Evolutionary conservation across 2,113 vertebrate species (phyloP), one percentile per base, ranked within the genome.

Genomic region (Forbesichthys papilliferus): DNA sequence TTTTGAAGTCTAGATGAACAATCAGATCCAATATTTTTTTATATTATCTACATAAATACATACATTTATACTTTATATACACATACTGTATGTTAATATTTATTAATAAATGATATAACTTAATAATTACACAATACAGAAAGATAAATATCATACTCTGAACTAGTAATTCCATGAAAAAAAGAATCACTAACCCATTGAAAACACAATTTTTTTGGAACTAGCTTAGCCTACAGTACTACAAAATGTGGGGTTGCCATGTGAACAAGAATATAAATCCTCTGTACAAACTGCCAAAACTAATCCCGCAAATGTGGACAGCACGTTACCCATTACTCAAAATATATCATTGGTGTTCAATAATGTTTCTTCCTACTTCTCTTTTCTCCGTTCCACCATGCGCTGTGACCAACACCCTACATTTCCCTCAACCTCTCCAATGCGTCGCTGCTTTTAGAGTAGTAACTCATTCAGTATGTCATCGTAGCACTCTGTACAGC

Each of bases 191-290:
- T 61, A 71, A 71, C 77, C 61, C 65, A 64, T 61, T 52, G 67
- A 58, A 53, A 54, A 46, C 52, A n/a, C n/a, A 51, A 53, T 36
- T 13, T 12, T 73, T 66, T 64, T 36, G 61, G 68, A 76, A 68
- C n/a, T 18, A 34, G 46, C 55, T 68, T 4, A 61, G 64, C 62
- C 51, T 48, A 49, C 73, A 57, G 68, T 62, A 46, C 59, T 70
- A 2, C 68, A 52, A 76, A 74, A 76, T 48, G 61, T 70, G 71
- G 61, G 53, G 85, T 84, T 86, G 74, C 84, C 71, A 81, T 78
- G 82, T 61, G 6, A 87, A 74, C 71, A 66, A 57, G 36, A 70
- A 61, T 64, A 60, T 68, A 46, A 64, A 53, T 56, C 60, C 34
- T 34, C 18, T 61, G 34, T 75, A 16, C 61, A 62, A 63, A 68